phyloP scores from a whole-genome alignment of 2,888 invertebrate species.

The Adelognathus sp. region DNA sequence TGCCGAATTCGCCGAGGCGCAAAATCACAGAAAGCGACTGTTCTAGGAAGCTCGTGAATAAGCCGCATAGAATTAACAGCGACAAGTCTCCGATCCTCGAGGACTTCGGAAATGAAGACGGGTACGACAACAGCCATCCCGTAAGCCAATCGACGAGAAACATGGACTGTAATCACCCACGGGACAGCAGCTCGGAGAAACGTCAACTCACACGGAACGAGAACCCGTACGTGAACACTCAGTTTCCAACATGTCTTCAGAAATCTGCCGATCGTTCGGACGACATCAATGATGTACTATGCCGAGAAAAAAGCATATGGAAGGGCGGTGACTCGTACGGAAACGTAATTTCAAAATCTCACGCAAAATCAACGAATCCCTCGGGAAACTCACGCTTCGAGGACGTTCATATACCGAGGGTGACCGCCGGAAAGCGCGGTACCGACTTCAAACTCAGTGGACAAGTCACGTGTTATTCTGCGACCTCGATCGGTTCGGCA shows the following conservation, averaged over 20 bases:
- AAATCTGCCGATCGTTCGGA: constrained; percentile 44
- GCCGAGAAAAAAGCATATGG: constrained; percentile 68
- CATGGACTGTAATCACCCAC: constrained; percentile 17
- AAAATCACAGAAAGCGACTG: constrained; percentile 58
- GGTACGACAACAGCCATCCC: constrained; percentile 67
- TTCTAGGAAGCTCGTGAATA: constrained; percentile 60
- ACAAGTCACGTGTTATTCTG: constrained; percentile 69
- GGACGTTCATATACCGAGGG: constrained; percentile 75
- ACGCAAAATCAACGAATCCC: constrained; percentile 50
- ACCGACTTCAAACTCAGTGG: constrained; percentile 77
- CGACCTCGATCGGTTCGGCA: constrained; percentile 55
- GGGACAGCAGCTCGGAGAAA: constrained; percentile 73
- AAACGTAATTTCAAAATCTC: constrained; percentile 68
- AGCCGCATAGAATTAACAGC: constrained; percentile 56
- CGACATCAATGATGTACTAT: constrained; percentile 4
- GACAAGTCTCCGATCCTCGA: constrained; percentile 25
- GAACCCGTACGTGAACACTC: constrained; percentile 72
- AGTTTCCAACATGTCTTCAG: constrained; percentile 65
- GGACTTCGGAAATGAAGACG: constrained; percentile 56
- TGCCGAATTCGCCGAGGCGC: constrained; percentile 71
- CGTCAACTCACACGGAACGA: constrained; percentile 65
- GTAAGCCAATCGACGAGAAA: not conserved
- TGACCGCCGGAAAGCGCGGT: constrained; percentile 70
- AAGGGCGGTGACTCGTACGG: constrained; percentile 69
- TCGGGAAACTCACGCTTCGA: constrained; percentile 70